Base-by-base conservation (phyloP, 2,797 vertebrate species). In the Lateolabrax maculatus region DNA sequence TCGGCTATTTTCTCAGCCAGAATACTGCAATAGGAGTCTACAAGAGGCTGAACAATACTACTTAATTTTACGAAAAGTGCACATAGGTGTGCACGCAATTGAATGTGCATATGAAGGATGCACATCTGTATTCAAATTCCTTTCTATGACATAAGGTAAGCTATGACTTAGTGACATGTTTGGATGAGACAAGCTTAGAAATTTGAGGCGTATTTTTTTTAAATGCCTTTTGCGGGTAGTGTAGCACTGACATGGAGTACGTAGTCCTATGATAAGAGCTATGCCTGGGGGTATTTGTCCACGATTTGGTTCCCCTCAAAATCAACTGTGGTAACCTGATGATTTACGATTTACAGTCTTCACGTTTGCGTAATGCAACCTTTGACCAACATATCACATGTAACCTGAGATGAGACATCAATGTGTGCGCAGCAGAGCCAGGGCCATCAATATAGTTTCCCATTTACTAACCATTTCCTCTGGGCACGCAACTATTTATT, bases 401-500 rank as follows among this genome's bases (percentile, higher is more conserved):
- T 84, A 76, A 39, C 27, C 51, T 55, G 44, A 78, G 53, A 71
- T 71, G 68, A 84, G 53, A 66, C 63, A 71, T 70, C 39, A 18
- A 21, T 53, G 60, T 80, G 44, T 74, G 43, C 71, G 75, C 43
- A 39, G 49, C 79, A 48, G 60, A 71, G 64, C 36, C 43, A 15
- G 43, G 77, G 51, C 29, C 37, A 81, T 79, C 49, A 83, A 71
- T 48, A 67, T 31, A 75, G 53, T 74, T 84, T 81, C 69, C 44
- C 71, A 81, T 90, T 84, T 81, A 61, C 74, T 23, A 83, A 71
- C 71, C 46, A 61, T 85, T 75, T 89, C 85, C 85, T 87, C 75
- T 75, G 77, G 80, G 81, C 52, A 49, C 13, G 37, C 43, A 76
- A 75, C 73, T 87, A 70, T 91, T 85, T 83, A 80, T 86, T 85